A percentile compares a stretch with the other conserved stretches of the same genome.
These are phyloP conservation scores for Sylvia borin DNA, from an alignment of 2,797 vertebrate genomes.

Conservation along the genomic window DNA sequence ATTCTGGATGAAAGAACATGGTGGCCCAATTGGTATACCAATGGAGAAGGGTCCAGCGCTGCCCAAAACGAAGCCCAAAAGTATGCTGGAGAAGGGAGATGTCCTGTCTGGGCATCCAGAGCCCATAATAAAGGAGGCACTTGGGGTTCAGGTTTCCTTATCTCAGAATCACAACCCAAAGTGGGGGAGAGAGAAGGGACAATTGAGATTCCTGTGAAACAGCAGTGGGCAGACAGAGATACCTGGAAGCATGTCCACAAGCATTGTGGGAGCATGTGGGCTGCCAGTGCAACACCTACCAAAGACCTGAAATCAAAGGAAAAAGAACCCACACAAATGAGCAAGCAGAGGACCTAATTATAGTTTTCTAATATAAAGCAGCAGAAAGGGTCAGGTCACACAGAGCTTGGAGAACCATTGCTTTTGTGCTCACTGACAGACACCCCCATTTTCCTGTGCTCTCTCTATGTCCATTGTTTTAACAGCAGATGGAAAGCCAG, in stretches of 20 bases:
- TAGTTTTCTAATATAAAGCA: neutral
- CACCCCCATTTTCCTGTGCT: neutral
- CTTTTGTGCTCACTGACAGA: neutral
- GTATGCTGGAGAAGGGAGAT: neutral
- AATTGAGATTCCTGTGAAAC: accelerated
- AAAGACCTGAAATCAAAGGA: neutral
- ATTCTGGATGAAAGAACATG: slow-evolving; percentile 21
- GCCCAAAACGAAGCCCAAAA: neutral
- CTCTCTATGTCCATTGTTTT: neutral
- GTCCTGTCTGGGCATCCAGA: neutral
- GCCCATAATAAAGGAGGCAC: neutral
- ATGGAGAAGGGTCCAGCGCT: neutral
- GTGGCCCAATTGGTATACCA: neutral
- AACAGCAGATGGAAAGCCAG: neutral
- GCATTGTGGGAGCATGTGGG: neutral
- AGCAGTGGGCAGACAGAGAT: neutral
- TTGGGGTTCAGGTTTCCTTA: neutral
- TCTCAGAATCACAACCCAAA: neutral
- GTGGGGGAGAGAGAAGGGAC: neutral
- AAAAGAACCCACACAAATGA: accelerated
- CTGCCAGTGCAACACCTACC: neutral
- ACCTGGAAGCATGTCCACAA: neutral
- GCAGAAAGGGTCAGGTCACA: neutral
- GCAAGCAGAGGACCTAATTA: neutral
- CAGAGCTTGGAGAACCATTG: neutral